Base-by-base conservation (phyloP, 2,113 vertebrate species). In the Athene cunicularia region DNA sequence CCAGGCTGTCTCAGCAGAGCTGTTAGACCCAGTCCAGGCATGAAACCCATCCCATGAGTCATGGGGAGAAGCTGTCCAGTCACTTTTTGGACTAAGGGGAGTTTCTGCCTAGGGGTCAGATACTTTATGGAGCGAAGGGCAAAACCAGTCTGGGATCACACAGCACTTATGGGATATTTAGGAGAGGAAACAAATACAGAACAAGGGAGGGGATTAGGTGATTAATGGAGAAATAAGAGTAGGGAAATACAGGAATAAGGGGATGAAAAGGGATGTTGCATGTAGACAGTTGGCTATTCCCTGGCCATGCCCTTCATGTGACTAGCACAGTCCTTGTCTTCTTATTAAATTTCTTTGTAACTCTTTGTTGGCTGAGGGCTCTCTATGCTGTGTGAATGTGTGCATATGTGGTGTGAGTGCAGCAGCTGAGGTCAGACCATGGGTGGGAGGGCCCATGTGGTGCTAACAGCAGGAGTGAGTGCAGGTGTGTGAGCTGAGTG, bases 1-100 rank as follows among this genome's bases (percentile, higher is more conserved):
- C 9, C 1, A 0, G 21, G 18, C 21, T 45, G 14, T n/a, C 1
- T 1, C 26, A 59, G 26, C 9, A 72, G 41, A 45, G 9, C 9
- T 30, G 8, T 23, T 1, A 0, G 9, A 32, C 9, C 13, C 33
- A 37, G 37, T 39, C 9, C 6, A 28, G 37, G 10, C 0, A 1
- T 43, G 35, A 63, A 92, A 27, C 7, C 6, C 16, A 55, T 27
- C 7, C 30, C 11, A 18, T 12, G 13, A 39, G 6, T 30, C 27
- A 20, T 11, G 28, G 21, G 21, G 11, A 66, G 8, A 18, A 53
- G 9, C 19, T 37, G 1, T 24, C 30, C 6, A 35, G 7, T 45
- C 12, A 27, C 5, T 5, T 64, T 66, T 75, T 33, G 24, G 47
- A 50, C 35, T 55, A 67, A 62, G 5, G 17, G 23, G 8, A 28